Percentiles rank a stretch among this genome's conserved stretches.
These are phyloP conservation scores for Ceryle rudis DNA, from an alignment of 2,797 vertebrate genomes.

Conservation along the genomic window DNA sequence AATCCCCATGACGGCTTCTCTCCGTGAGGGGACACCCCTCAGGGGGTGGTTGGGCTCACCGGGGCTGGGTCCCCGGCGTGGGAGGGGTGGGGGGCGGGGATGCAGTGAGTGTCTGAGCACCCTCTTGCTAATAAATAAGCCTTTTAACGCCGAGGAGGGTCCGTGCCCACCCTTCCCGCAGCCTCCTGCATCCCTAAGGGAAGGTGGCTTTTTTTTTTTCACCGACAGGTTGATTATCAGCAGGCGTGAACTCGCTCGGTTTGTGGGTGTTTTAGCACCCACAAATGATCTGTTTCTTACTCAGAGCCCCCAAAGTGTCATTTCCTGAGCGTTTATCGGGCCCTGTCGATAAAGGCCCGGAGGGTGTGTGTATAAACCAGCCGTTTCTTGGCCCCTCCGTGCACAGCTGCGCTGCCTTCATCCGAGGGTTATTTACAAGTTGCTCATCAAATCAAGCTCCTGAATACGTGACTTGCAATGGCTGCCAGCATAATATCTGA, in stretches of 20 bases:
- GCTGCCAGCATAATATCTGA: fast-evolving
- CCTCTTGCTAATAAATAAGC: background rate
- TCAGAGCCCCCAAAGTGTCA: background rate
- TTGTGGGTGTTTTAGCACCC: background rate
- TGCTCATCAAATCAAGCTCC: background rate
- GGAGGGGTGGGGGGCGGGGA: background rate
- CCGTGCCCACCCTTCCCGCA: background rate
- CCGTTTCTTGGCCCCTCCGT: background rate
- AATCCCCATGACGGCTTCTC: too few relatives aligned
- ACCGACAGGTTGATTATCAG: background rate
- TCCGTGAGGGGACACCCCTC: background rate
- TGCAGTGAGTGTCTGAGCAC: background rate
- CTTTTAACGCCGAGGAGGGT: too few relatives aligned
- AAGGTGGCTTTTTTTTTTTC: background rate
- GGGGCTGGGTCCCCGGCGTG: background rate
- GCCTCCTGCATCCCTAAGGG: background rate
- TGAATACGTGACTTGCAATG: background rate
- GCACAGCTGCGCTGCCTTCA: background rate
- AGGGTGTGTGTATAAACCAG: background rate
- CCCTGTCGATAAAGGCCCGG: fast-evolving
- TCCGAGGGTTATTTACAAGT: background rate
- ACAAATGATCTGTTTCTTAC: background rate
- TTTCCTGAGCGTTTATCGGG: background rate
- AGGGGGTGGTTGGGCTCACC: background rate
- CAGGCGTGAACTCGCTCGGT: too few relatives aligned